A percentile compares a stretch with the other conserved stretches of the same genome.
phyloP scores from a whole-genome alignment of 2,113 vertebrate genomes.

The Saimiri boliviensis region DNA sequence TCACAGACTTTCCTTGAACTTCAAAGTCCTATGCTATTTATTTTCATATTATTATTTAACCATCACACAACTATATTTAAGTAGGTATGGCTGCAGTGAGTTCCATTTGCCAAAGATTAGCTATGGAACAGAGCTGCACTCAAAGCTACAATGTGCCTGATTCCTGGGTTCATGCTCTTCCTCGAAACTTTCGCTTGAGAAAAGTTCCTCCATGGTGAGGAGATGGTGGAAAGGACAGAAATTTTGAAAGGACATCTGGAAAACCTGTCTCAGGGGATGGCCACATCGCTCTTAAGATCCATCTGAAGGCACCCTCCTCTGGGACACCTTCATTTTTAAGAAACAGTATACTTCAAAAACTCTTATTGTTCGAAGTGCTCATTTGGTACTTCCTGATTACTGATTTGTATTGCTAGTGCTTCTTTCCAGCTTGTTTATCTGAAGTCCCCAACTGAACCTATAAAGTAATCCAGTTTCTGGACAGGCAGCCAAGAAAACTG shows the following conservation, averaged over 20 bases:
- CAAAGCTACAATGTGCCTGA: not conserved
- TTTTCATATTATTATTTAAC: conserved; percentile 20
- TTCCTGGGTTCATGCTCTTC: not conserved
- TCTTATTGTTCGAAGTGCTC: not conserved
- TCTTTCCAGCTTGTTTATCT: not conserved
- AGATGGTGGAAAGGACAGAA: not conserved
- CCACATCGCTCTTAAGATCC: not conserved
- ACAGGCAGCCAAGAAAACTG: not conserved
- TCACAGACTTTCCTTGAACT: not conserved
- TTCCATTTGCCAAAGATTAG: not conserved
- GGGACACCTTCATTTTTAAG: not conserved
- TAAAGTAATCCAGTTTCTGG: not conserved
- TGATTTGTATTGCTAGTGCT: not conserved
- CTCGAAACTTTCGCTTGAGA: not conserved
- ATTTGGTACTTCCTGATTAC: not conserved
- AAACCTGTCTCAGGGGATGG: not conserved
- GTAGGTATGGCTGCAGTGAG: not conserved
- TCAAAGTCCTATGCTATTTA: conserved; percentile 30
- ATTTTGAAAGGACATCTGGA: conserved; percentile 3
- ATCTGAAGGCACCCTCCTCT: not conserved
- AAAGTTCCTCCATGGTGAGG: not conserved
- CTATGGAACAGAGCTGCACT: not conserved
- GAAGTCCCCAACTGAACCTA: not conserved
- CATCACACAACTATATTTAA: not conserved
- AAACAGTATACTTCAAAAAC: not conserved